These are phyloP conservation scores for Steinernema feltiae DNA, from an alignment of 1,140 invertebrate genomes.

Conservation along the genomic window DNA sequence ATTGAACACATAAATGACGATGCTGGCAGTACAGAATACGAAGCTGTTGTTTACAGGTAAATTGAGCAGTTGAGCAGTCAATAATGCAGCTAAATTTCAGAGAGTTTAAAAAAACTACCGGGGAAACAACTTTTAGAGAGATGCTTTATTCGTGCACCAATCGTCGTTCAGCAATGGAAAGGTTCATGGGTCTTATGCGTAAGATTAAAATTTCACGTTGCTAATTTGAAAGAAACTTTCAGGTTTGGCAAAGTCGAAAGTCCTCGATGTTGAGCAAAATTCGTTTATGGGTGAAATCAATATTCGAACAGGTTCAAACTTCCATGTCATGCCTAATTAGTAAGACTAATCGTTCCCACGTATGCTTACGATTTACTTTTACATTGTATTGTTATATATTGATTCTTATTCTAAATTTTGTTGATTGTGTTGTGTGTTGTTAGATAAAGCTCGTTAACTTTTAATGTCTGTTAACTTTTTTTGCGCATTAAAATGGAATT, in stretches of 20 bases:
- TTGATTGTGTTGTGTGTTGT: too few relatives aligned
- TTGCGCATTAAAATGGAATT: too few relatives aligned
- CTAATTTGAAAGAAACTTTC: not conserved
- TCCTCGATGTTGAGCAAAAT: not conserved
- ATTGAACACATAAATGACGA: too few relatives aligned
- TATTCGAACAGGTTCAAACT: not conserved
- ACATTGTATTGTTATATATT: too few relatives aligned
- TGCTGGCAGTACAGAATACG: too few relatives aligned
- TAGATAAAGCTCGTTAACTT: too few relatives aligned
- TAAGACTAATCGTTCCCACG: too few relatives aligned
- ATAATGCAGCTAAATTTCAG: not conserved
- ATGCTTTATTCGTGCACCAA: not conserved
- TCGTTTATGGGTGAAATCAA: not conserved
- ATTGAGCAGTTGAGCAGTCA: not conserved
- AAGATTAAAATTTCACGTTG: not conserved
- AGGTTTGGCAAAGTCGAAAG: not conserved
- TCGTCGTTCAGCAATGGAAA: not conserved
- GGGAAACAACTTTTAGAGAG: not conserved
- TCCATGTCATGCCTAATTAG: not conserved
- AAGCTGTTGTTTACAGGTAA: not conserved
- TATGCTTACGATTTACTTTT: too few relatives aligned
- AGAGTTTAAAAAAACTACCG: not conserved
- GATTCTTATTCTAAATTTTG: too few relatives aligned
- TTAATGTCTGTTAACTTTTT: too few relatives aligned
- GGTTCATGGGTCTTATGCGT: constrained; percentile 8